Conservation (phyloP, 2,888 invertebrate genomes). For the Trichopria drosophilae region DNA sequence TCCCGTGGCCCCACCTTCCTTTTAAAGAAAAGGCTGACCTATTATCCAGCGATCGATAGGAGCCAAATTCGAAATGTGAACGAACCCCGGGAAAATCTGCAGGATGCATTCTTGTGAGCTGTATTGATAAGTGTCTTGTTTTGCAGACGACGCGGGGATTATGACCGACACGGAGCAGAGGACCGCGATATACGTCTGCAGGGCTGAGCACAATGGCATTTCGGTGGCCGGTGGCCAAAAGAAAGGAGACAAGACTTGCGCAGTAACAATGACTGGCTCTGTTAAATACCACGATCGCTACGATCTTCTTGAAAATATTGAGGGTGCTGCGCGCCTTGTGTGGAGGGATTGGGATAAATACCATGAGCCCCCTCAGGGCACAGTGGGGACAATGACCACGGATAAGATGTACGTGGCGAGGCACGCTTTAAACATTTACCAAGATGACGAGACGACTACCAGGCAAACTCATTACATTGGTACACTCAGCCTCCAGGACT, state of each 20-base stretch:
- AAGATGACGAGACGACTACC: slow-evolving; percentile 24
- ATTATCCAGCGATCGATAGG: too few relatives aligned
- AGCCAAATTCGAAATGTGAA: too few relatives aligned
- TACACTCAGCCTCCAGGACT: slow-evolving; percentile 66
- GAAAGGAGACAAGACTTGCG: slow-evolving; percentile 65
- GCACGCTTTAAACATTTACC: too few relatives aligned
- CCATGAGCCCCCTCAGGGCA: slow-evolving; percentile 68
- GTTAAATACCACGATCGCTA: slow-evolving; percentile 65
- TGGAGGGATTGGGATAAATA: slow-evolving; percentile 80
- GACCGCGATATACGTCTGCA: slow-evolving; percentile 73
- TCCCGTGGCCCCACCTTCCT: too few relatives aligned
- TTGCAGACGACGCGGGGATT: slow-evolving; percentile 35
- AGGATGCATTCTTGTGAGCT: too few relatives aligned
- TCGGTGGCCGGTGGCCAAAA: slow-evolving; percentile 74
- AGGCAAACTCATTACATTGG: slow-evolving; percentile 69
- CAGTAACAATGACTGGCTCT: slow-evolving; percentile 66
- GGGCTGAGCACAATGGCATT: slow-evolving; percentile 71
- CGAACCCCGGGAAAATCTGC: too few relatives aligned
- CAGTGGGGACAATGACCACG: slow-evolving; percentile 64
- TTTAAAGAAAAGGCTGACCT: too few relatives aligned
- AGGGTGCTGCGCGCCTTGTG: slow-evolving; percentile 73
- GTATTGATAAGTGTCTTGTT: too few relatives aligned
- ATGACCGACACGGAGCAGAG: slow-evolving; percentile 23
- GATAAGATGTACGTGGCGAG: slow-evolving; percentile 59
- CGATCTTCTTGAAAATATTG: slow-evolving; percentile 77